These are phyloP conservation scores for Steinernema feltiae DNA, from an alignment of 1,140 invertebrate genomes.

Conservation along the genomic window DNA sequence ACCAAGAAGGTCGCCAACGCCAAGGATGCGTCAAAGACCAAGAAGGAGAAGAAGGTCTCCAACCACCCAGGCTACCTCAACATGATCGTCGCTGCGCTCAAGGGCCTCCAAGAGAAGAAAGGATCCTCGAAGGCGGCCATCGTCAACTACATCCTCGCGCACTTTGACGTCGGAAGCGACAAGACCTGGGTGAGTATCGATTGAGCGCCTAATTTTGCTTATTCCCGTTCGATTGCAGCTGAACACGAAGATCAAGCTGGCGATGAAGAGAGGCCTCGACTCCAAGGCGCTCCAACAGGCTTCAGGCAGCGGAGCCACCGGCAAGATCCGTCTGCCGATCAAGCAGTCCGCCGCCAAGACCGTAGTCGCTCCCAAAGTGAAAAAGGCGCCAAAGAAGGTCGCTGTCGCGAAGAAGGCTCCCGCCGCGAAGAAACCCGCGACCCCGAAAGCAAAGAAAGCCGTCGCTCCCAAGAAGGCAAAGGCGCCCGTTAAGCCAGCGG, in stretches of 20 bases:
- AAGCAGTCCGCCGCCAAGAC: background rate
- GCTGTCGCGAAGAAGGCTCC: background rate
- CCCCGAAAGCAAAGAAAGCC: background rate
- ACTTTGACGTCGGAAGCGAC: background rate
- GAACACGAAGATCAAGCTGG: background rate
- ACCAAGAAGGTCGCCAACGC: background rate
- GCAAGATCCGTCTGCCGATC: background rate
- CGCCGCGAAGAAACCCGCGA: background rate
- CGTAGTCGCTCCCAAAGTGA: background rate
- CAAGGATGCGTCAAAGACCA: background rate
- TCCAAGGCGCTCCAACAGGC: background rate
- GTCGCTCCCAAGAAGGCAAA: background rate
- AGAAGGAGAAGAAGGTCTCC: background rate
- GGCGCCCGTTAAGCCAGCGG: background rate
- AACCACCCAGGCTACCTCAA: background rate
- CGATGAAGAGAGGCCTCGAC: background rate
- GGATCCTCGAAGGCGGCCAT: background rate
- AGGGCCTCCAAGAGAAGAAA: background rate
- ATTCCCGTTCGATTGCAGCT: background rate
- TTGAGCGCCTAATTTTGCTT: background rate
- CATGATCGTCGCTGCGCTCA: constrained; percentile 2
- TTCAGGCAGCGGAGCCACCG: background rate
- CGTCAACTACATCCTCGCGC: constrained; percentile 3
- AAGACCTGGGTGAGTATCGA: constrained; percentile 8
- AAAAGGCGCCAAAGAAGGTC: background rate